Evolutionary conservation across 2,888 invertebrate genomes (phyloP).

Genomic region (Pycnomerus fuliginosus): DNA sequence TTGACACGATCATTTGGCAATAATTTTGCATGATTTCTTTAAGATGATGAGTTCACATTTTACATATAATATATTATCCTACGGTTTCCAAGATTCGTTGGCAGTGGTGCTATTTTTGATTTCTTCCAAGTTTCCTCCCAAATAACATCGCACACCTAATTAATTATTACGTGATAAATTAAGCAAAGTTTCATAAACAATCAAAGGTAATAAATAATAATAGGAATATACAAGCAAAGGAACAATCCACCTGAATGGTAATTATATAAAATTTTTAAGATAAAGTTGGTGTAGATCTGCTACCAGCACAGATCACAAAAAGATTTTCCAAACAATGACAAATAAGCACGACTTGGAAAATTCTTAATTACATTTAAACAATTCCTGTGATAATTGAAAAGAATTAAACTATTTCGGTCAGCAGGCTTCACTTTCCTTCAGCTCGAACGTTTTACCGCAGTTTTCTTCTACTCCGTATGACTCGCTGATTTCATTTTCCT

Average conservation of each 20-base stretch:
- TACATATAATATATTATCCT: too few relatives aligned
- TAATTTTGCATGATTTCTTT: too few relatives aligned
- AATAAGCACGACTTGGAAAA: slow-evolving; percentile 25
- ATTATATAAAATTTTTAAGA: slow-evolving; percentile 6
- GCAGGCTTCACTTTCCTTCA: slow-evolving; percentile 52
- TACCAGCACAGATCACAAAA: slow-evolving; percentile 36
- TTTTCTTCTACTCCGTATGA: slow-evolving; percentile 59
- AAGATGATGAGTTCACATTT: too few relatives aligned
- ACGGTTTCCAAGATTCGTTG: too few relatives aligned
- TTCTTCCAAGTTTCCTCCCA: not conserved
- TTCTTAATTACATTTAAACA: slow-evolving; percentile 24
- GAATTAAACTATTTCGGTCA: slow-evolving; percentile 38
- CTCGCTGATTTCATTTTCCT: slow-evolving; percentile 36
- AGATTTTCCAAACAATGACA: slow-evolving; percentile 19
- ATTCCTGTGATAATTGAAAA: slow-evolving; percentile 27
- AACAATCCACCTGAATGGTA: slow-evolving; percentile 18
- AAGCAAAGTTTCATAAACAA: slow-evolving; percentile 20
- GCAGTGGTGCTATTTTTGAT: slow-evolving; percentile 14
- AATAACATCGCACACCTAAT: slow-evolving; percentile 5
- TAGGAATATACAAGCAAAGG: slow-evolving; percentile 18
- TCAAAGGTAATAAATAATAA: slow-evolving; percentile 9
- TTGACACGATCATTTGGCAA: too few relatives aligned
- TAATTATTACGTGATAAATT: slow-evolving; percentile 13
- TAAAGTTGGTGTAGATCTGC: slow-evolving; percentile 29
- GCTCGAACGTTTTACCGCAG: slow-evolving; percentile 60